Conservation (phyloP, 2,888 invertebrate species). For the Brachylomia viminalis region DNA sequence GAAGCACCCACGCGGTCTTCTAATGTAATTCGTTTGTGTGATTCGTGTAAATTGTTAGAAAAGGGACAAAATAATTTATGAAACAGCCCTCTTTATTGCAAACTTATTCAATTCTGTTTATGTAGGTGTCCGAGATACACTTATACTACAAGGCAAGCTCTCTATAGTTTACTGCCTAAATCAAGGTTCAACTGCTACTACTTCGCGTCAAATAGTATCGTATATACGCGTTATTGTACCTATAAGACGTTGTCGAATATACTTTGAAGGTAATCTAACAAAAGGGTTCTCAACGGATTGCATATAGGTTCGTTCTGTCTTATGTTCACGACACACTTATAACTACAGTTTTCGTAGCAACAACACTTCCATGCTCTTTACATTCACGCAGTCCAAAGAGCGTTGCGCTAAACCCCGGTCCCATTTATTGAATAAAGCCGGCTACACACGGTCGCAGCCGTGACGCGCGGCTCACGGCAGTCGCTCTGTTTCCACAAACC, state of each 20-base stretch:
- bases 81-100: neutral
- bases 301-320: neutral
- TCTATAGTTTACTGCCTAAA: neutral
- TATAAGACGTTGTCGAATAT: neutral
- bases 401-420: conserved; percentile 9
- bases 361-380: neutral
- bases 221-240: neutral
- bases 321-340: no score
- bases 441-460: neutral
- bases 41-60: neutral
- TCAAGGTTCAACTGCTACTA: neutral
- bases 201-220: neutral
- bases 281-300: neutral
- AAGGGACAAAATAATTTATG: neutral
- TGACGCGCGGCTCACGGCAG: neutral
- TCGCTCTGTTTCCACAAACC: conserved; percentile 19
- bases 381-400: neutral
- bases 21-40: conserved; percentile 7
- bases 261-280: neutral
- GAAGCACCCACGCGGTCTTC: neutral
- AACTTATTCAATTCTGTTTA: neutral
- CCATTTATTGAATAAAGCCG: conserved; percentile 23
- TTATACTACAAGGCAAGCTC: neutral
- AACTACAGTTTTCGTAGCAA: neutral
- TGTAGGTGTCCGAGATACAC: neutral